phyloP scores from a whole-genome alignment of 2,797 vertebrate species.

The Melanotaenia trifasciata region DNA sequence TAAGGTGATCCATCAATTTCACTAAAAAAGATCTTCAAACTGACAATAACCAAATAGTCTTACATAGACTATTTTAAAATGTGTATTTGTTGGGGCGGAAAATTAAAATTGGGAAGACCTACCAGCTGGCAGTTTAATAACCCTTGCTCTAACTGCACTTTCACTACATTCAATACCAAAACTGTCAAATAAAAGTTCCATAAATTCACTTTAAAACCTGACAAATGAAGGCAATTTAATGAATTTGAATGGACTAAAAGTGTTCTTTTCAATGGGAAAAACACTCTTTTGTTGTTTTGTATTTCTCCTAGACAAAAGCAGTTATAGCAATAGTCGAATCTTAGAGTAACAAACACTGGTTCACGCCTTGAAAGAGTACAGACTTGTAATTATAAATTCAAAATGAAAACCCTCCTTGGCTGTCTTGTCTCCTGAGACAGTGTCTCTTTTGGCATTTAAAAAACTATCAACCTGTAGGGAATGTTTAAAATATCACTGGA shows the following conservation, averaged over 20 bases:
- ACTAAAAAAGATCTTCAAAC: too few species aligned
- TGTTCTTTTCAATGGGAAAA: too few species aligned
- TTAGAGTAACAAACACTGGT: background rate
- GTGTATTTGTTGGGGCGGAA: too few species aligned
- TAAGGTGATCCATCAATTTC: too few species aligned
- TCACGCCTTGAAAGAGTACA: background rate
- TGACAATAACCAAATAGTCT: too few species aligned
- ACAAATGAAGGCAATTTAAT: background rate
- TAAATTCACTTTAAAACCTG: background rate
- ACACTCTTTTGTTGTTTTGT: too few species aligned
- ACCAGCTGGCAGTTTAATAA: background rate
- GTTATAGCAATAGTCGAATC: background rate
- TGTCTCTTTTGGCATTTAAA: constrained; percentile 1
- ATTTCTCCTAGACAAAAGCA: background rate
- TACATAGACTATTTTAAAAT: too few species aligned
- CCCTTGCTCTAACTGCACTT: background rate
- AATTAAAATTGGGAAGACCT: background rate
- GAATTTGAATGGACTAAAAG: too few species aligned
- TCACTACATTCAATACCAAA: background rate
- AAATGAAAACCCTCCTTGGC: background rate
- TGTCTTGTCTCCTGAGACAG: background rate
- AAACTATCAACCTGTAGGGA: background rate
- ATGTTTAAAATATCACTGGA: constrained; percentile 1
- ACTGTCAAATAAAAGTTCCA: background rate
- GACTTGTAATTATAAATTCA: background rate